Percentiles rank a stretch among this genome's conserved stretches.
These are phyloP conservation scores for Drosophila elegans DNA, from an alignment of 1,140 invertebrate genomes.

Conservation along the genomic window DNA sequence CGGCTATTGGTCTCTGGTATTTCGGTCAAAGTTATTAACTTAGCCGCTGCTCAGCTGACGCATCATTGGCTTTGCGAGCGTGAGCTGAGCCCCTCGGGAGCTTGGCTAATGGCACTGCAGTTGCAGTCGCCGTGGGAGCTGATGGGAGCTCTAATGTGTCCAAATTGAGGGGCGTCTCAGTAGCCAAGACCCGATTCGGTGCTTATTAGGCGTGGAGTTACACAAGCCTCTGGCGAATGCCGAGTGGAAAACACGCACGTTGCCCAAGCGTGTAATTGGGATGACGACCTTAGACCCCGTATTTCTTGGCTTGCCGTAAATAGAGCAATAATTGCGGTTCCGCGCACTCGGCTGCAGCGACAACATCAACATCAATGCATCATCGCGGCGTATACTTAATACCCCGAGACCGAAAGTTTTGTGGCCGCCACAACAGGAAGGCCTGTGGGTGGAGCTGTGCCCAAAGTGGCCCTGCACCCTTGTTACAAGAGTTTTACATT, in stretches of 20 bases:
- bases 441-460: conserved; percentile 9
- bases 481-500: conserved; percentile 77
- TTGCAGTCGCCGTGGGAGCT: conserved; percentile 10
- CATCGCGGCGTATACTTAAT: conserved; percentile 51
- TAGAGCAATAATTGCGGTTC: conserved; percentile 63
- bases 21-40: conserved; percentile 80
- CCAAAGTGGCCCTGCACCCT: conserved; percentile 30
- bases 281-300: conserved; percentile 57
- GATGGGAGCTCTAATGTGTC: conserved; percentile 8
- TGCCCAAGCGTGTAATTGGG: conserved; percentile 75
- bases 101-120: conserved; percentile 11
- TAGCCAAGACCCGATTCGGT: conserved; percentile 55
- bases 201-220: conserved; percentile 67
- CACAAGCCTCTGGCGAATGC: conserved; percentile 30
- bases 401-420: conserved; percentile 48
- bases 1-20: conserved; percentile 47
- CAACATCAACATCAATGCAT: conserved; percentile 46
- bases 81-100: conserved; percentile 26
- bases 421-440: conserved; percentile 20
- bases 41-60: conserved; percentile 47
- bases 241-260: conserved; percentile 46
- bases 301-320: conserved; percentile 44
- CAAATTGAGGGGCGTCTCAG: conserved; percentile 21
- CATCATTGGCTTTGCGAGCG: conserved; percentile 47
- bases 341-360: conserved; percentile 44